Base-by-base conservation (phyloP, 2,888 invertebrate genomes). In the Elegia similella region DNA sequence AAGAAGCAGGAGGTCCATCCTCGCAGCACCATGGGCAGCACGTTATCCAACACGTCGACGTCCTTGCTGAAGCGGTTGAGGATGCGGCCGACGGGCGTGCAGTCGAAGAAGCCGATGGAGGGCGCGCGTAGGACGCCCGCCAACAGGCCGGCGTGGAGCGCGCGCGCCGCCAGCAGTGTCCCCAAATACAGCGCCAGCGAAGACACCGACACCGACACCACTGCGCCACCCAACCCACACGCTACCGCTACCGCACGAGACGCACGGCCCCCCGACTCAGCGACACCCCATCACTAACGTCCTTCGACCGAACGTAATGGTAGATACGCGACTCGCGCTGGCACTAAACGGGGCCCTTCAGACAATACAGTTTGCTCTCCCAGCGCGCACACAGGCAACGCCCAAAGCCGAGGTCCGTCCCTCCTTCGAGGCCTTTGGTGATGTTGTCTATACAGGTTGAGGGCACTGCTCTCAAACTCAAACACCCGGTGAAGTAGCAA, bases 11-110 rank as follows among this genome's bases (percentile, higher is more conserved):
- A 92, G 62, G 93, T 92, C 95, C 95, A 95, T 70, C 94, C 94
- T 75, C 95, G 92, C 76, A 96, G 88, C 70, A 93, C 95, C 93
- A 93, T 93, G 54, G 95, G 95, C 80, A 95, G 92, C 75, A 93
- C 92, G 81, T 94, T 94, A 92, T 95, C 95, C 84, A 95, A 85
- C 73, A 93, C 92, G 81, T 95, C 95, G 68, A 95, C 87, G 83
- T 95, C 95, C 92, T 95, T 95, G 81, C 94, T 93, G 92, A 95
- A 95, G 68, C 96, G 93, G 92, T 95, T 96, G 85, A 96, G 93
- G 80, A 96, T 93, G 80, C 96, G 93, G 82, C 96, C 96, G 65
- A 94, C 92, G 62, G 96, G 96, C 73, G 96, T 96, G 70, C 95
- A 94, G 88, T 96, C 96, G 92, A 95, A 96, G 93, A 95, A 96